Evolutionary conservation across 2,113 vertebrate genomes (phyloP).

Genomic region (Apodemus speciosus): DNA sequence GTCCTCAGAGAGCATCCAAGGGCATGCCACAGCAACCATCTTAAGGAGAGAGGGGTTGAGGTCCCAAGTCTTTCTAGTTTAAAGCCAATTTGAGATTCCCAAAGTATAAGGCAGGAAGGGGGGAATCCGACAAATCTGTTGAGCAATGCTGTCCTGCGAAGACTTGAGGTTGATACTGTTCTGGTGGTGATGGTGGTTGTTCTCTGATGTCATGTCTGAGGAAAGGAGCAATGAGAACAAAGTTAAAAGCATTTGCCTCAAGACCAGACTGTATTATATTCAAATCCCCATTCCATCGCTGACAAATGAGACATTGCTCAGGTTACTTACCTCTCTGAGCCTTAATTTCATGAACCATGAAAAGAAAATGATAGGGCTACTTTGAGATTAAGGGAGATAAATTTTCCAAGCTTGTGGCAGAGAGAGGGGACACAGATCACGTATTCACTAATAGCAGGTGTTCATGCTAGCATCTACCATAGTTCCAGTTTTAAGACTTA

Average conservation of each 20-base stretch:
- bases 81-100: not conserved
- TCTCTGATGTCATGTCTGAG: rapidly evolving
- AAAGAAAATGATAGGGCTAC: conserved; percentile 22
- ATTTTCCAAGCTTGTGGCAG: not conserved
- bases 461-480: not conserved
- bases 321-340: conserved; percentile 23
- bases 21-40: not conserved
- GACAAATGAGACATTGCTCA: not conserved
- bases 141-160: not conserved
- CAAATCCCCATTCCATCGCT: not conserved
- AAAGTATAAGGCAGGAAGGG: not conserved
- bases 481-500: not conserved
- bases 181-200: not conserved
- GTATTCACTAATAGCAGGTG: not conserved
- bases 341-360: conserved; percentile 13
- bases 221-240: rapidly evolving
- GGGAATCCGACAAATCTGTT: not conserved
- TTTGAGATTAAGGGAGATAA: conserved; percentile 44
- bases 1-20: not conserved
- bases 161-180: not conserved
- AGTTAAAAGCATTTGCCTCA: not conserved
- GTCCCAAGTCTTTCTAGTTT: not conserved
- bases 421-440: not conserved
- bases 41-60: not conserved
- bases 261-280: not conserved